A percentile compares a stretch with the other conserved stretches of the same genome.
Conservation (phyloP, 2,113 vertebrate species). For the Prochilodus magdalenae region DNA sequence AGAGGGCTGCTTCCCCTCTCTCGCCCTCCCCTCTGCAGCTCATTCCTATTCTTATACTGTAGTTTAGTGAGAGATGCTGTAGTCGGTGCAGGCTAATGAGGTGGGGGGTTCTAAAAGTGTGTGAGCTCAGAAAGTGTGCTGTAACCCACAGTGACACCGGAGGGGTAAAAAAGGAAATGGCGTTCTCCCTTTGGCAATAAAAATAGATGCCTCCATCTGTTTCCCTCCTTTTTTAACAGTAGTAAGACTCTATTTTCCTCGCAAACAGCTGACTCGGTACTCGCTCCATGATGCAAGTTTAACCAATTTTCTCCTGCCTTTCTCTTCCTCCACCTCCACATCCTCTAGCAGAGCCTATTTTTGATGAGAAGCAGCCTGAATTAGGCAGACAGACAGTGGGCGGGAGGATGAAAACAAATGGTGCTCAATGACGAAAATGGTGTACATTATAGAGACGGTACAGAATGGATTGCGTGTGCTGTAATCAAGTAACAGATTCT, state of each 20-base stretch:
- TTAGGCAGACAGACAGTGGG: conserved; percentile 28
- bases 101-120: neutral
- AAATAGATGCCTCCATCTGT: neutral
- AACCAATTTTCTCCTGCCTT: conserved; percentile 6
- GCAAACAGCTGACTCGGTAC: conserved; percentile 13
- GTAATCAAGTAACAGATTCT: neutral
- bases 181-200: neutral
- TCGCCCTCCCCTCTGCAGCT: neutral
- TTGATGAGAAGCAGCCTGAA: neutral
- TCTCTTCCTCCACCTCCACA: conserved; percentile 7
- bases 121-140: neutral
- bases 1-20: neutral
- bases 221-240: neutral
- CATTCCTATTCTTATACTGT: neutral
- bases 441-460: neutral
- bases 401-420: neutral
- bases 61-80: neutral
- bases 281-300: conserved; percentile 18
- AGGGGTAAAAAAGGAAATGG: neutral
- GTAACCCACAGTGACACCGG: neutral
- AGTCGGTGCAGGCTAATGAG: neutral
- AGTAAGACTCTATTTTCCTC: conserved; percentile 1
- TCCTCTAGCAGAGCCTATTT: conserved; percentile 14
- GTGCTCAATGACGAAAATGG: neutral
- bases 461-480: neutral